Percentiles rank a stretch among this genome's conserved stretches.
phyloP scores from a whole-genome alignment of 1,140 invertebrate species.

The Phocides pigmalion region DNA sequence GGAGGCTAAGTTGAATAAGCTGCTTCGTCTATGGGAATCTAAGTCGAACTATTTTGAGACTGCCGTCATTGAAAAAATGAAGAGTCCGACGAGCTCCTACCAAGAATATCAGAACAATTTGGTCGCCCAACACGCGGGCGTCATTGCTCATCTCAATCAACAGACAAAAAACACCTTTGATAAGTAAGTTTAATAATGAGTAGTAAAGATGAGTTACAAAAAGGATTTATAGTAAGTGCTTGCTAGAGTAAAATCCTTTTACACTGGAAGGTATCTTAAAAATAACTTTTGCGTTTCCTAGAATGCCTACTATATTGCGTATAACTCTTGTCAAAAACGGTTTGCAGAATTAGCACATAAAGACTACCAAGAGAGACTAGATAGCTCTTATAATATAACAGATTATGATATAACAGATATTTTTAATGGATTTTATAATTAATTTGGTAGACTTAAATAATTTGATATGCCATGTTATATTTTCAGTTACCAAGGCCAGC shows the following conservation, averaged over 20 bases:
- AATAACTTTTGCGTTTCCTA: too few relatives aligned
- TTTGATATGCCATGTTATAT: background rate
- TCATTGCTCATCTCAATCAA: slow-evolving; percentile 90
- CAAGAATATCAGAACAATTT: slow-evolving; percentile 93
- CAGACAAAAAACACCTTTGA: slow-evolving; percentile 91
- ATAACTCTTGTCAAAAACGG: too few relatives aligned
- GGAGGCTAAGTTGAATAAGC: slow-evolving; percentile 94
- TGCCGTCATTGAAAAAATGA: slow-evolving; percentile 93
- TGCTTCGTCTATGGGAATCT: slow-evolving; percentile 97
- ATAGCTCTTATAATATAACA: too few relatives aligned
- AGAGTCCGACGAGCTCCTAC: slow-evolving; percentile 90
- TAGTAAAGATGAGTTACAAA: background rate
- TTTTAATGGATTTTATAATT: too few relatives aligned
- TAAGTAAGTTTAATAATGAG: slow-evolving; percentile 84
- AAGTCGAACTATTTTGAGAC: slow-evolving; percentile 97
- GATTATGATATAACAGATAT: too few relatives aligned
- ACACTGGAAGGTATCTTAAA: too few relatives aligned
- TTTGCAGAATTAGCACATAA: too few relatives aligned
- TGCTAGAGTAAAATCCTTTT: too few relatives aligned
- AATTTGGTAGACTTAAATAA: background rate
- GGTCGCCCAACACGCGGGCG: slow-evolving; percentile 89
- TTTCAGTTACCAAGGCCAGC: slow-evolving; percentile 93
- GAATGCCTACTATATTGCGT: too few relatives aligned
- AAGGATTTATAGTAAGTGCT: too few relatives aligned
- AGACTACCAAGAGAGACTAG: too few relatives aligned